Percentiles rank a stretch among this genome's conserved stretches.
These are phyloP conservation scores for Torymus texanus DNA, from an alignment of 2,888 invertebrate genomes.

Conservation along the genomic window DNA sequence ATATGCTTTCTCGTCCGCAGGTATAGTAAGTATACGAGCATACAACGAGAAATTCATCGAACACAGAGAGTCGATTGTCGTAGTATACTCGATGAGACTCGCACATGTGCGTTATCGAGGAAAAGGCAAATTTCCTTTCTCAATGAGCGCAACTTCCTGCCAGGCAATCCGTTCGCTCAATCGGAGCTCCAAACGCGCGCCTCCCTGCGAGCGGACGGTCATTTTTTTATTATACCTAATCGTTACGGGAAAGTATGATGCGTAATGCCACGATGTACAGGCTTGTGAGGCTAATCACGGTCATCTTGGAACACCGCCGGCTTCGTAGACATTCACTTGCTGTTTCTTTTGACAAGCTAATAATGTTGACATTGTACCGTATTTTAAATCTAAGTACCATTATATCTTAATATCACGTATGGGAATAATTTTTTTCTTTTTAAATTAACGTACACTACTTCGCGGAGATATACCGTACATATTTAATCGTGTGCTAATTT, in stretches of 20 bases:
- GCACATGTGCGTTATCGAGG: slow-evolving; percentile 12
- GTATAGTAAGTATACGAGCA: background rate
- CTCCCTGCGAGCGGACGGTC: slow-evolving; percentile 12
- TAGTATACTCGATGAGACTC: background rate
- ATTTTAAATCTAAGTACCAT: too few species aligned
- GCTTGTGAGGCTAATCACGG: background rate
- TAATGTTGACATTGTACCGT: too few species aligned
- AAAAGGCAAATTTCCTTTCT: slow-evolving; percentile 49
- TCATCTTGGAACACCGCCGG: background rate
- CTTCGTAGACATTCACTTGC: background rate
- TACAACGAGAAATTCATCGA: slow-evolving; percentile 23
- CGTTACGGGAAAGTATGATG: slow-evolving; percentile 7
- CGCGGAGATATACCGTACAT: too few species aligned
- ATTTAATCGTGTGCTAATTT: too few species aligned
- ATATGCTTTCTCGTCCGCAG: background rate
- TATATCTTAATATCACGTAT: too few species aligned
- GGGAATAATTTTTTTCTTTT: too few species aligned
- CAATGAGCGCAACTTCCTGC: slow-evolving; percentile 42
- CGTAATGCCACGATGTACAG: slow-evolving; percentile 3
- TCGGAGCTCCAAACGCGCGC: slow-evolving; percentile 1
- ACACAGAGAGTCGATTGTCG: slow-evolving; percentile 13
- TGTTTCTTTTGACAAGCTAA: background rate
- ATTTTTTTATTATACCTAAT: slow-evolving; percentile 41
- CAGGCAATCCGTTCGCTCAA: slow-evolving; percentile 22
- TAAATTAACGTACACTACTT: too few species aligned